A percentile compares a stretch with the other conserved stretches of the same genome.
These are phyloP conservation scores for Pollicipes pollicipes DNA, from an alignment of 1,140 invertebrate species.

Conservation along the genomic window DNA sequence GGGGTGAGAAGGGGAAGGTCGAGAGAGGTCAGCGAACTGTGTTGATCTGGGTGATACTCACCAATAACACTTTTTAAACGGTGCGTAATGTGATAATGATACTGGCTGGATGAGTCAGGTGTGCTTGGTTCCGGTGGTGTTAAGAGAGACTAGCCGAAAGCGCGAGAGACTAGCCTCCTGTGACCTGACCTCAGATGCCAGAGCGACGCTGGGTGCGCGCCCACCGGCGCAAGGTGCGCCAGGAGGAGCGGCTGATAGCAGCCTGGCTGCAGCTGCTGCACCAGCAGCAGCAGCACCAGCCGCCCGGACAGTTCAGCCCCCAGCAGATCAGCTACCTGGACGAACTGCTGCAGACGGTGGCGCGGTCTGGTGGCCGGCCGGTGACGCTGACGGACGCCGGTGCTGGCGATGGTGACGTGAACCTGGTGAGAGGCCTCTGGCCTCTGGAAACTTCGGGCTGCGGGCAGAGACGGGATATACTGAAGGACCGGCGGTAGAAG, in stretches of 20 bases:
- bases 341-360: background rate
- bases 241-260: background rate
- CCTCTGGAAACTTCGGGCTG: too few species aligned
- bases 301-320: background rate
- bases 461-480: too few species aligned
- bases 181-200: background rate
- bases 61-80: too few species aligned
- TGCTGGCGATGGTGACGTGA: too few species aligned
- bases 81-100: too few species aligned
- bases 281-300: background rate
- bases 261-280: background rate
- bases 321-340: background rate
- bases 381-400: slow-evolving; percentile 5
- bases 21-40: background rate
- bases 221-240: background rate
- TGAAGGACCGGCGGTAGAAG: too few species aligned
- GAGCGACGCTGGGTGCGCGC: background rate
- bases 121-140: too few species aligned
- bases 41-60: background rate
- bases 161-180: too few species aligned
- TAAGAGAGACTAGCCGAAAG: too few species aligned
- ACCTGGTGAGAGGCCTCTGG: too few species aligned
- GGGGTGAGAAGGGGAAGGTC: background rate
- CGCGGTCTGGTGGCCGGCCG: background rate
- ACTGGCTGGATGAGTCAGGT: too few species aligned